These are phyloP conservation scores for Caligus rogercresseyi DNA, from an alignment of 1,140 invertebrate species.

Conservation along the genomic window DNA sequence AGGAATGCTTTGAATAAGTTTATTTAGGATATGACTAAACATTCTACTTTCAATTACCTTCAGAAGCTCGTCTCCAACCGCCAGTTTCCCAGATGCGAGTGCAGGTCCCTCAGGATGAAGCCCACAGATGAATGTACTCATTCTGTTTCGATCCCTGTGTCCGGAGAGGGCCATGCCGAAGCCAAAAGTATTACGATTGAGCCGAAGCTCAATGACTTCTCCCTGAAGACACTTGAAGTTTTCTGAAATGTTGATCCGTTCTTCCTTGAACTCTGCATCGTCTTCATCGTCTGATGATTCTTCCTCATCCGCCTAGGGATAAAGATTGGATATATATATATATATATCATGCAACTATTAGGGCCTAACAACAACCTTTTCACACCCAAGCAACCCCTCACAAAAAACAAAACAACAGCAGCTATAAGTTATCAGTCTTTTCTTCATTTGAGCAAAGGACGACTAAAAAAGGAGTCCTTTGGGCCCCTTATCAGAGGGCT, in stretches of 20 bases:
- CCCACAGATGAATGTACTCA: slow-evolving; percentile 90
- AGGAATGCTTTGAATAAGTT: too few relatives aligned
- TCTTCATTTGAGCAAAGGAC: too few relatives aligned
- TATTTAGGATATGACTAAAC: too few relatives aligned
- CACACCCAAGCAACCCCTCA: too few relatives aligned
- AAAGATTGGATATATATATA: too few relatives aligned
- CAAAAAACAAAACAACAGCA: too few relatives aligned
- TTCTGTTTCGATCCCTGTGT: slow-evolving; percentile 76
- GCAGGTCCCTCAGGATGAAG: slow-evolving; percentile 72
- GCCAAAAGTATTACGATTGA: slow-evolving; percentile 39
- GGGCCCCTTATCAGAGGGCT: too few relatives aligned
- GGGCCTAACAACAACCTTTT: too few relatives aligned
- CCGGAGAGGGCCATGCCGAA: slow-evolving; percentile 83
- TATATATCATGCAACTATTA: too few relatives aligned
- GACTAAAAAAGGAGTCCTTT: too few relatives aligned
- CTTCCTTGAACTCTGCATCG: slow-evolving; percentile 31
- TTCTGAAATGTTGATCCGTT: slow-evolving; percentile 55
- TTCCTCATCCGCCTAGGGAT: neutral
- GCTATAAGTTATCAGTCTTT: too few relatives aligned
- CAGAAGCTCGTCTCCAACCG: slow-evolving; percentile 84
- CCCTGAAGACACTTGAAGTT: slow-evolving; percentile 64
- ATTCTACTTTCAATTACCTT: too few relatives aligned
- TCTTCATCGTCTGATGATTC: neutral
- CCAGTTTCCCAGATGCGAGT: slow-evolving; percentile 49
- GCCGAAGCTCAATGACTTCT: slow-evolving; percentile 42